Conservation (phyloP, 2,888 invertebrate genomes). For the Tipula helvola region DNA sequence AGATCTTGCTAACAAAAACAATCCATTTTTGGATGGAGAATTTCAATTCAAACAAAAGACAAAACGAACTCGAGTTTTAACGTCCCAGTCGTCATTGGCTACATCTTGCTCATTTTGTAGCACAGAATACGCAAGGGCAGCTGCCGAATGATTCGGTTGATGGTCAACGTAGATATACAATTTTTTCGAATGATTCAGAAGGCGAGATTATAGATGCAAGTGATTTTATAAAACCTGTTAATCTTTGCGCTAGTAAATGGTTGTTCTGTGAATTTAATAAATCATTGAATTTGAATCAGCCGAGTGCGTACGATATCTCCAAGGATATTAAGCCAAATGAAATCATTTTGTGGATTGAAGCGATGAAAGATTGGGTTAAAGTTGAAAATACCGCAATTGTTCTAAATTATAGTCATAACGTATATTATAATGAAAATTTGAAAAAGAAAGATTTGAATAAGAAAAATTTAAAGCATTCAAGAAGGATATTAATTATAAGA, state of each 20-base stretch:
- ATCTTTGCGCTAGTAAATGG: not conserved
- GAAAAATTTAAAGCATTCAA: not conserved
- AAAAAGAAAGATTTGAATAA: not conserved
- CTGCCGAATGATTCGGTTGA: not conserved
- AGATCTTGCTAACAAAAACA: not conserved
- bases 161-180: not conserved
- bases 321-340: not conserved
- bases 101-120: not conserved
- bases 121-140: not conserved
- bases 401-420: not conserved
- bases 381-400: not conserved
- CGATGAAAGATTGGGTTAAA: not conserved
- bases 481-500: not conserved
- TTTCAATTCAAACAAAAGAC: not conserved
- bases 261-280: not conserved
- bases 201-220: not conserved
- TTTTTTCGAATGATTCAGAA: not conserved
- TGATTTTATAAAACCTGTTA: slow-evolving; percentile 4
- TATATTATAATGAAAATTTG: not conserved
- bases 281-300: not conserved
- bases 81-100: not conserved
- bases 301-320: not conserved
- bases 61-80: not conserved
- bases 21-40: not conserved
- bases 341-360: not conserved